Evolutionary conservation across 2,888 invertebrate species (phyloP), one percentile per base, ranked within the genome.

Genomic region (Odontothrips loti): DNA sequence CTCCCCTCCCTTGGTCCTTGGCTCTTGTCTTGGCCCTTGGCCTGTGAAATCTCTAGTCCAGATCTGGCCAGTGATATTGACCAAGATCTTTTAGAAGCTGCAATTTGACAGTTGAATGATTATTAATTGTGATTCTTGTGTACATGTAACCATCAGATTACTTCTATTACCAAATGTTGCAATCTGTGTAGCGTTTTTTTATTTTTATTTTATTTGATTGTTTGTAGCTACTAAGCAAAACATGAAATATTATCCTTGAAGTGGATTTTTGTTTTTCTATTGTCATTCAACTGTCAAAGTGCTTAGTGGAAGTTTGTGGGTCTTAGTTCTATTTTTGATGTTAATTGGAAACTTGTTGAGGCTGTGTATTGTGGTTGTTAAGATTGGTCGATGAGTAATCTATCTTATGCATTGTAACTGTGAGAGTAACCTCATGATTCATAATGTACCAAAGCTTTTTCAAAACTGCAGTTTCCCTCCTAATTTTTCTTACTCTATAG

Each of bases 21-120:
- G 34, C 34, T 43, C 34, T 43, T 43, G 9, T 12, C 23, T 27
- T 9, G 68, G 68, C 68, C 23, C 23, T 12, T 75, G 23, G 68
- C 68, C 68, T 27, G 68, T 75, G 68, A 27, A 75, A 75, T 75
- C 27, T 75, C 68, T 75, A 75, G 68, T 75, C 68, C 27, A 23
- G 68, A 75, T 75, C 68, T 75, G 68, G 68, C 68, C 68, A 75
- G 27, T 75, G 68, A 75, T 75, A 75, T 75, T 75, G 68, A 23
- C 68, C 68, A 10, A 75, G 68, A 75, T 75, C 68, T 27, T 75
- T 27, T 27, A 12, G 23, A 23, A 75, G 68, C 27, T 75, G 68
- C 23, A 27, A 58, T 75, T 75, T 75, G 68, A 27, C 27, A 75
- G 27, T 27, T 75, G 68, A 75, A 27, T 75, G 68, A 75, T 75